phyloP scores from a whole-genome alignment of 2,113 vertebrate genomes.

The Riparia riparia region DNA sequence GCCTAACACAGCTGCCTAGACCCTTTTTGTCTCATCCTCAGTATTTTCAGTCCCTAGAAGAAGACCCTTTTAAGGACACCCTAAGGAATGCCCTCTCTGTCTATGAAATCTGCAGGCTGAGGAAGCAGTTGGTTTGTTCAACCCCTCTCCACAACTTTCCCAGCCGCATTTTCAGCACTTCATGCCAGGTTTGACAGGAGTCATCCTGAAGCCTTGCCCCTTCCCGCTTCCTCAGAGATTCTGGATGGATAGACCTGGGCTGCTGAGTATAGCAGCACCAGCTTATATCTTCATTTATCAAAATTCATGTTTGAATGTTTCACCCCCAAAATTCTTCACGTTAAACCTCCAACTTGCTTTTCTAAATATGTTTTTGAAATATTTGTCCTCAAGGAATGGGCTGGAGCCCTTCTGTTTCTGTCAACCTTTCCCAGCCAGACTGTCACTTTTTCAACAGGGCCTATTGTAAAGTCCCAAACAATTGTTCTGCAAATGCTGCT shows the following conservation, averaged over 20 bases:
- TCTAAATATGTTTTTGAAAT: not conserved
- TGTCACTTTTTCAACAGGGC: not conserved
- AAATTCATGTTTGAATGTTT: not conserved
- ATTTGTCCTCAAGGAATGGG: not conserved
- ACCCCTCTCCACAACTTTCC: not conserved
- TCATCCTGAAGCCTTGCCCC: not conserved
- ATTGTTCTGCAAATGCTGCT: not conserved
- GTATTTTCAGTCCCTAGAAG: not conserved
- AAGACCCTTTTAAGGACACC: not conserved
- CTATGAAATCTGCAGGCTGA: not conserved
- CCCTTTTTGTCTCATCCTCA: not conserved
- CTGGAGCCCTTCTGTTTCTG: not conserved
- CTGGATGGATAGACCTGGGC: not conserved
- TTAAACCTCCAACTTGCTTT: not conserved
- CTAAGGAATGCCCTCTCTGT: not conserved
- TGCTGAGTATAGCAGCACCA: not conserved
- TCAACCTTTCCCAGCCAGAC: not conserved
- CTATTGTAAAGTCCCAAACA: not conserved
- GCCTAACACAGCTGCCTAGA: not conserved
- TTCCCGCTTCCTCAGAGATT: not conserved
- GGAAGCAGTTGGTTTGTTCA: not conserved
- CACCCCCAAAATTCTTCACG: not conserved
- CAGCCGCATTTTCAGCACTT: not conserved
- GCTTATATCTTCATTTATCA: not conserved
- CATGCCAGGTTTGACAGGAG: accelerated